Percentiles rank a stretch among this genome's conserved stretches.
Evolutionary conservation across 2,797 vertebrate genomes (phyloP).

Genomic region (Arnoldichthys spilopterus): DNA sequence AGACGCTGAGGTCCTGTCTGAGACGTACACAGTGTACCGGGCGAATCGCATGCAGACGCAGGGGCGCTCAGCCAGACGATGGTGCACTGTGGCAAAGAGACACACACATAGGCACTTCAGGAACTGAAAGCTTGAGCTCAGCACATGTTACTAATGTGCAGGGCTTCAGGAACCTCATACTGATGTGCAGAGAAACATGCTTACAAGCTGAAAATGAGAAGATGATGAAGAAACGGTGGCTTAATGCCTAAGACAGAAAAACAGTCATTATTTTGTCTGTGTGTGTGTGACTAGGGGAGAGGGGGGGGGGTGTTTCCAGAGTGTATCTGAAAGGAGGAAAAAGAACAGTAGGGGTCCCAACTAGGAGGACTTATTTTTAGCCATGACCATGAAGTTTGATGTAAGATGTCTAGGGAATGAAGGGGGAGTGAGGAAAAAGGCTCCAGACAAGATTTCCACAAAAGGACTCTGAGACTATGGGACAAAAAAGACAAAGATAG

Average conservation of each 20-base stretch:
- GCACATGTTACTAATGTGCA: constrained; percentile 30
- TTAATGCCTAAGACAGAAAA: not conserved
- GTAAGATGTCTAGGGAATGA: constrained; percentile 39
- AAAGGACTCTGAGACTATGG: constrained; percentile 64
- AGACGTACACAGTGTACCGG: constrained; percentile 55
- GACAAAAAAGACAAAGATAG: constrained; percentile 26
- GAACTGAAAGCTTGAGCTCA: constrained; percentile 6
- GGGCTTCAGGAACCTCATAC: constrained; percentile 27
- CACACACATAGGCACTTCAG: constrained; percentile 9
- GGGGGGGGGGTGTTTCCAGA: not conserved
- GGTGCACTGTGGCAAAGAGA: not conserved
- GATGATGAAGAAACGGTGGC: not conserved
- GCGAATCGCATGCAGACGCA: constrained; percentile 51
- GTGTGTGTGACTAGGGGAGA: not conserved
- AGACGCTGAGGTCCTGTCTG: constrained; percentile 32
- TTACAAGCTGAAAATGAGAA: not conserved
- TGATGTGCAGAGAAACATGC: constrained; percentile 19
- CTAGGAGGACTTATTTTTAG: constrained; percentile 55
- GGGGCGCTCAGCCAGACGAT: constrained; percentile 37
- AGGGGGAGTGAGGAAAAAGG: constrained; percentile 38
- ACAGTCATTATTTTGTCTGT: not conserved
- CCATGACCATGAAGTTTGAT: constrained; percentile 60
- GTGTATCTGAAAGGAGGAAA: constrained; percentile 37
- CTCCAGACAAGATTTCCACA: constrained; percentile 64
- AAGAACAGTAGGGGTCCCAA: constrained; percentile 17